phyloP scores from a whole-genome alignment of 2,113 vertebrate species.

The Epinephelus moara region DNA sequence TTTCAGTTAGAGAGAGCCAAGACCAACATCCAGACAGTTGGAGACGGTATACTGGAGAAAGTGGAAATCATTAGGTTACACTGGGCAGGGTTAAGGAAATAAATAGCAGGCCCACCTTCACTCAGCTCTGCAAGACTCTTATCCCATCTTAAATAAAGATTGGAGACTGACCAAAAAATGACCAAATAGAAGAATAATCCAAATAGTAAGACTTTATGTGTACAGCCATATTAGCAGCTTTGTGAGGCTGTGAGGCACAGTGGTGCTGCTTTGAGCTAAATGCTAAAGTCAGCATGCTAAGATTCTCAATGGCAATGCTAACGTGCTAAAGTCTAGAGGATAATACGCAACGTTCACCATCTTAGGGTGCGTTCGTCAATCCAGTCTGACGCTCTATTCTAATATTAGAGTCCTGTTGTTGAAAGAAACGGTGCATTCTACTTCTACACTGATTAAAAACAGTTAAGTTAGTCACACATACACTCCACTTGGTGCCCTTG shows the following conservation, averaged over 20 bases:
- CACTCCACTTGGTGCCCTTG: too few relatives aligned
- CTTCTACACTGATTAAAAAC: too few relatives aligned
- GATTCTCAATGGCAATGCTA: neutral
- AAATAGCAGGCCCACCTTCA: neutral
- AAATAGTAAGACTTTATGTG: neutral
- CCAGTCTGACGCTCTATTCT: too few relatives aligned
- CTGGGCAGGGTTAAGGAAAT: neutral
- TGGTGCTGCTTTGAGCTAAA: neutral
- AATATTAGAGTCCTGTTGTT: too few relatives aligned
- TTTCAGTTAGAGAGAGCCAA: slow-evolving; percentile 28
- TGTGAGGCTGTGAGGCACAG: neutral
- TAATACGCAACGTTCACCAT: neutral
- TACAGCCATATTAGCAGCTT: neutral
- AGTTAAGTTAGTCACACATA: too few relatives aligned
- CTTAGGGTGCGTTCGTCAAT: neutral
- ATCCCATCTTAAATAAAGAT: neutral
- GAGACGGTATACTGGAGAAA: neutral
- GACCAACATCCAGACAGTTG: slow-evolving; percentile 38
- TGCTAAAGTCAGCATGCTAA: neutral
- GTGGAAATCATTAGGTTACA: neutral
- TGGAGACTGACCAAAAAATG: neutral
- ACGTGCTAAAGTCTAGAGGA: neutral
- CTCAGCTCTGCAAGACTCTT: neutral
- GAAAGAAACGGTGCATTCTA: too few relatives aligned
- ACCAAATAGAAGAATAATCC: neutral